Conservation (phyloP, 2,113 vertebrate genomes). For the Chascanopsetta lugubris region DNA sequence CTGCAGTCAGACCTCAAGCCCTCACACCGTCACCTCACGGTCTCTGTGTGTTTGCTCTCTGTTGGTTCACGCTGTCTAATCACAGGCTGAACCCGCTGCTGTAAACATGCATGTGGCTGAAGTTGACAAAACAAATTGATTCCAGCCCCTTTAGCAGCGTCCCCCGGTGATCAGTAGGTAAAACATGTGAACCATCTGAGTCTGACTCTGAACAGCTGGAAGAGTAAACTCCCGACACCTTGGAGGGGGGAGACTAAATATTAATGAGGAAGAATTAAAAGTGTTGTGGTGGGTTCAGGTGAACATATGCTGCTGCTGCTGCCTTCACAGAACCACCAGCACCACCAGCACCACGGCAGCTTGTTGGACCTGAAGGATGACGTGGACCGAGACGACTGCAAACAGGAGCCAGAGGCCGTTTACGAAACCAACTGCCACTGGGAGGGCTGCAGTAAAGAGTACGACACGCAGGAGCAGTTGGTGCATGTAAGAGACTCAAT, state of each 20-base stretch:
- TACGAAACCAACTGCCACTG: conserved; percentile 98
- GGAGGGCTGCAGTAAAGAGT: conserved; percentile 93
- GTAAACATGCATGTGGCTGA: conserved; percentile 29
- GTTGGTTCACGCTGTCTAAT: conserved; percentile 1
- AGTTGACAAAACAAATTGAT: conserved; percentile 41
- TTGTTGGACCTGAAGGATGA: conserved; percentile 89
- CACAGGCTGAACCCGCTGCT: neutral
- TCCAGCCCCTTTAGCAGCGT: conserved; percentile 20
- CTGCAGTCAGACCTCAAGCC: neutral
- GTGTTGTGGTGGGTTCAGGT: neutral
- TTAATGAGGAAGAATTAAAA: neutral
- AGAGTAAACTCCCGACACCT: neutral
- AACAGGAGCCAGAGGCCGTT: conserved; percentile 91
- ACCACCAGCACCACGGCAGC: conserved; percentile 82
- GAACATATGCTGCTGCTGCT: neutral
- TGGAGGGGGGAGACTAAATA: neutral
- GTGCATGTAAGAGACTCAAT: conserved; percentile 94
- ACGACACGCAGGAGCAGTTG: conserved; percentile 94
- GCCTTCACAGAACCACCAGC: conserved; percentile 80
- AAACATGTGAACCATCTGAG: conserved; percentile 29
- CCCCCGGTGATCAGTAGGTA: conserved; percentile 3
- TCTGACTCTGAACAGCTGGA: conserved; percentile 3
- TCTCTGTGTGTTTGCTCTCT: neutral
- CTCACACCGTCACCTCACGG: neutral
- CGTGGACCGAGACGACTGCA: conserved; percentile 91